These are phyloP conservation scores for Diorhabda elongata DNA, from an alignment of 1,140 invertebrate genomes.

Conservation along the genomic window DNA sequence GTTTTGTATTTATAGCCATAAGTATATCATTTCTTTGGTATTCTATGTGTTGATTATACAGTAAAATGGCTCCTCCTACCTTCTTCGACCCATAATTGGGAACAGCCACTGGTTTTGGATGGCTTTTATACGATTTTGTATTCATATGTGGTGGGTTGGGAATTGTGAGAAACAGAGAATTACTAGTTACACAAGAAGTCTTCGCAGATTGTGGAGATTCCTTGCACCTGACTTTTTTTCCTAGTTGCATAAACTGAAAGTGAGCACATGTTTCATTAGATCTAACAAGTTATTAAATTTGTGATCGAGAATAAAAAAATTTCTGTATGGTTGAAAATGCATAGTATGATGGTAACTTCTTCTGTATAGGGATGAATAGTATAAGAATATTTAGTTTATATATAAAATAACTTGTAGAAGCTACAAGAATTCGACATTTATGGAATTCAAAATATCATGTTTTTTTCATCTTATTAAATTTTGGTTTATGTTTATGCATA, in stretches of 20 bases:
- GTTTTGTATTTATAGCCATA: conserved; percentile 27
- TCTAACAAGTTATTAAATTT: too few species aligned
- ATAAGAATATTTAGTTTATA: too few species aligned
- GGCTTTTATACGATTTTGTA: conserved; percentile 36
- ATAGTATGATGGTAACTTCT: too few species aligned
- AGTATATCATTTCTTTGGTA: conserved; percentile 35
- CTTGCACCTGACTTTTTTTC: conserved; percentile 30
- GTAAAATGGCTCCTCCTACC: conserved; percentile 33
- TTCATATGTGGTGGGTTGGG: conserved; percentile 18
- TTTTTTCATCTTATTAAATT: too few species aligned
- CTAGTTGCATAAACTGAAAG: conserved; percentile 35
- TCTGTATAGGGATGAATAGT: too few species aligned
- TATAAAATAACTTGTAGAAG: too few species aligned
- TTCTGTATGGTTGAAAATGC: too few species aligned
- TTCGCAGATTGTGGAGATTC: conserved; percentile 30
- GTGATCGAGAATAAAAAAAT: too few species aligned
- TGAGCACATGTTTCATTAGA: conserved; percentile 6
- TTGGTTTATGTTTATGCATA: too few species aligned
- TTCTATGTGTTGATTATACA: conserved; percentile 33
- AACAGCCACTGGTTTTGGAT: conserved; percentile 33
- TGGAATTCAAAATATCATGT: too few species aligned
- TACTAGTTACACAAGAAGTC: conserved; percentile 20
- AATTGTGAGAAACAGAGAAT: conserved; percentile 22
- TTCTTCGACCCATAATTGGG: conserved; percentile 33
- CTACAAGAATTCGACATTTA: too few species aligned